A percentile compares a stretch with the other conserved stretches of the same genome.
Evolutionary conservation across 1,140 invertebrate genomes (phyloP).

Genomic region (Drosophila jambulina): DNA sequence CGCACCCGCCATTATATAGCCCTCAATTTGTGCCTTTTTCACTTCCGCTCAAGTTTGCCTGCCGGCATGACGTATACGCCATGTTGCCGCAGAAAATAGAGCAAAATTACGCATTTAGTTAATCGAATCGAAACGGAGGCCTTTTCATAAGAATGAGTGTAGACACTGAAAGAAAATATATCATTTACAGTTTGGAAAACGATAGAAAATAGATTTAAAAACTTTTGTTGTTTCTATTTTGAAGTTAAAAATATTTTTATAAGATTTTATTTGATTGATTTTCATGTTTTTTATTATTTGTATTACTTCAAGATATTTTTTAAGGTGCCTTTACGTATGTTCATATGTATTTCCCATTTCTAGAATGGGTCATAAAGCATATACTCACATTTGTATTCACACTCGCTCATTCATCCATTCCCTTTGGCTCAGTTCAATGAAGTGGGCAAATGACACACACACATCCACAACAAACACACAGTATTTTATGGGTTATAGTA

Average conservation of each 20-base stretch:
- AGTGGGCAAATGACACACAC: constrained; percentile 26
- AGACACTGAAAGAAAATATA: background rate
- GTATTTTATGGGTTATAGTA: constrained; percentile 30
- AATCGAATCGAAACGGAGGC: constrained; percentile 55
- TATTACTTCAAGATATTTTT: background rate
- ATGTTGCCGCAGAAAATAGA: constrained; percentile 45
- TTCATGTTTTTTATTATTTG: background rate
- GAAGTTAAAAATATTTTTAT: no score
- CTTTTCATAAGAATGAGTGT: constrained; percentile 24
- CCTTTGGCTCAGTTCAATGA: constrained; percentile 11
- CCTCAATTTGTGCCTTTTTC: constrained; percentile 5
- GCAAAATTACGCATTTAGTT: constrained; percentile 67
- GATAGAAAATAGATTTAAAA: background rate
- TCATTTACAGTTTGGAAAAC: rapidly evolving
- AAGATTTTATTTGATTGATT: background rate
- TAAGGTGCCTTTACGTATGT: background rate
- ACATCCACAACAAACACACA: constrained; percentile 5
- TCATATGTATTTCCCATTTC: constrained; percentile 16
- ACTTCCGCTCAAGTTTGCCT: constrained; percentile 41
- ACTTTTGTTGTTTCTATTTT: no score
- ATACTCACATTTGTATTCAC: constrained; percentile 47
- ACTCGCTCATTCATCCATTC: constrained; percentile 35
- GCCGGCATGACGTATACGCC: constrained; percentile 66
- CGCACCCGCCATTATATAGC: background rate
- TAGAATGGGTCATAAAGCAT: constrained; percentile 40